Conservation (phyloP, 2,113 vertebrate species). For the Pluvialis apricaria region DNA sequence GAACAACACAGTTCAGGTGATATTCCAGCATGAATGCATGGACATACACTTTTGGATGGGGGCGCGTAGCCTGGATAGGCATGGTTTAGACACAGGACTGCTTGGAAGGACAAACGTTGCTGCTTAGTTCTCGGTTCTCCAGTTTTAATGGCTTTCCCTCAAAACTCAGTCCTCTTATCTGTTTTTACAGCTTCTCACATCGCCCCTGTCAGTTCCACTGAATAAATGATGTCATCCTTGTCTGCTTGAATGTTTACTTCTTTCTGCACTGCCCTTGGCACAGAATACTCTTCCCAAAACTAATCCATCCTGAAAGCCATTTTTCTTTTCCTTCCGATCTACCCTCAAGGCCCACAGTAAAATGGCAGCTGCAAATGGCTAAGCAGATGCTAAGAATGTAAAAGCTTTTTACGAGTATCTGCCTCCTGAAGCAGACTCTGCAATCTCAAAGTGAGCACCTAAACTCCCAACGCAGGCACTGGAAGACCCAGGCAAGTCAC, state of each 20-base stretch:
- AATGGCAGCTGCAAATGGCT: constrained; percentile 37
- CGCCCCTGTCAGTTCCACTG: constrained; percentile 45
- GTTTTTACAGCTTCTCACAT: constrained; percentile 56
- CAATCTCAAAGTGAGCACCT: background rate
- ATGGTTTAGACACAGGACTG: background rate
- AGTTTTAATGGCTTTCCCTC: constrained; percentile 20
- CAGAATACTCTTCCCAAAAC: constrained; percentile 37
- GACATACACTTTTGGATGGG: background rate
- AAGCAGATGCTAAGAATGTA: constrained; percentile 10
- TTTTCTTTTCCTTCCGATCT: constrained; percentile 8
- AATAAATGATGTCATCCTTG: constrained; percentile 59
- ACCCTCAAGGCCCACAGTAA: background rate
- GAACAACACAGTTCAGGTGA: background rate
- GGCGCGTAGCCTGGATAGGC: fast-evolving
- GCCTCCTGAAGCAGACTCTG: background rate
- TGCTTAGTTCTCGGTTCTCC: background rate
- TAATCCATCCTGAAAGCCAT: constrained; percentile 56
- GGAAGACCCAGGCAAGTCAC: background rate
- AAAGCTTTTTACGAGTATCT: background rate
- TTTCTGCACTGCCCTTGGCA: constrained; percentile 35
- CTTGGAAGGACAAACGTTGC: background rate
- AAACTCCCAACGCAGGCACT: fast-evolving
- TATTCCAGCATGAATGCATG: background rate
- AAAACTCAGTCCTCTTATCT: constrained; percentile 48
- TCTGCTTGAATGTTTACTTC: constrained; percentile 46